Evolutionary conservation across 23 tunicate genomes (phyloP).

Genomic region (Ascidia mentula): DNA sequence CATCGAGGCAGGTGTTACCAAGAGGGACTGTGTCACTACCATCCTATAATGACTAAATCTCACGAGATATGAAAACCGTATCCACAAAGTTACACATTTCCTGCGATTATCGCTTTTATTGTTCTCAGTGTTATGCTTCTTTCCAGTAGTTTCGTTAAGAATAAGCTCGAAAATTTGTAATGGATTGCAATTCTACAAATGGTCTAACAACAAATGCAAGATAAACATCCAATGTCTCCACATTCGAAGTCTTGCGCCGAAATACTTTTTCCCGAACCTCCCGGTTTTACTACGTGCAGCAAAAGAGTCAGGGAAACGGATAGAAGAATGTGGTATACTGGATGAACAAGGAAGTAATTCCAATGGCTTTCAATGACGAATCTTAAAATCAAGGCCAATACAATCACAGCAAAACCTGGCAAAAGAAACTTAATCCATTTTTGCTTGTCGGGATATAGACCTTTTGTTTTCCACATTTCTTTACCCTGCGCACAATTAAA

Average conservation of each 20-base stretch:
- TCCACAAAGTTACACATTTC: too few species aligned
- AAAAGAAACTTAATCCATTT: slow-evolving; percentile 52
- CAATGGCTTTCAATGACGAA: slow-evolving; percentile 26
- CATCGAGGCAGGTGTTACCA: background rate
- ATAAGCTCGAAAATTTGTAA: background rate
- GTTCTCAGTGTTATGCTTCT: too few species aligned
- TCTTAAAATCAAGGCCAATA: slow-evolving; percentile 28
- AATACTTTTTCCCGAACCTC: background rate
- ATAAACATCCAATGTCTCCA: background rate
- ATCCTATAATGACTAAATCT: background rate
- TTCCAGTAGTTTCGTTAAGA: background rate
- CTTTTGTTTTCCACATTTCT: slow-evolving; percentile 41
- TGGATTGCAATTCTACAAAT: background rate
- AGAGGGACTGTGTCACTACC: slow-evolving; percentile 16
- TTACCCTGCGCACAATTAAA: slow-evolving; percentile 22
- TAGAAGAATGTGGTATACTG: slow-evolving; percentile 27
- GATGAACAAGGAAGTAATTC: slow-evolving; percentile 37
- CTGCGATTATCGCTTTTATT: too few species aligned
- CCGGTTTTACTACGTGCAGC: background rate
- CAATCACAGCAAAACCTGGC: slow-evolving; percentile 40
- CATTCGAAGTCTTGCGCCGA: background rate
- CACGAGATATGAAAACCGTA: too few species aligned
- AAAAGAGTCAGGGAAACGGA: slow-evolving; percentile 26
- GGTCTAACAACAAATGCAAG: background rate
- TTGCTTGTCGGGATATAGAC: slow-evolving; percentile 52